These are phyloP conservation scores for Notiomystis cincta DNA, from an alignment of 2,113 vertebrate genomes.

Conservation along the genomic window DNA sequence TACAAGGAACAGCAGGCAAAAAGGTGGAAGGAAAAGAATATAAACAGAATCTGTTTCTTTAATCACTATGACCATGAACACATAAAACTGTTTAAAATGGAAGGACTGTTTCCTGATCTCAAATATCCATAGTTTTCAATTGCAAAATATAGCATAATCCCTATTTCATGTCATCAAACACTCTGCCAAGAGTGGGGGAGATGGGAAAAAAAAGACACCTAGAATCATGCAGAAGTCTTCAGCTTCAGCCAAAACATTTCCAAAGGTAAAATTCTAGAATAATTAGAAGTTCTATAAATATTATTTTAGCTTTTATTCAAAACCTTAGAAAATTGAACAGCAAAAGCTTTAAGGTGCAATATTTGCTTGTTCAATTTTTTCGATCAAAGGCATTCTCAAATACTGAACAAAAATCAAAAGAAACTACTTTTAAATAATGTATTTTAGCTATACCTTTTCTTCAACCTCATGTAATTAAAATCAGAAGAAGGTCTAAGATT, in stretches of 20 bases:
- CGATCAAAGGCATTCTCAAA: background rate
- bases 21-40: background rate
- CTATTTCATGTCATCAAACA: background rate
- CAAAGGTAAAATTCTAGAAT: background rate
- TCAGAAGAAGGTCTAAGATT: background rate
- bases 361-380: background rate
- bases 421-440: background rate
- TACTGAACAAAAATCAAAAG: background rate
- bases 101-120: background rate
- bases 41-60: background rate
- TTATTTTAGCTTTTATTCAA: background rate
- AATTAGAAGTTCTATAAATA: background rate
- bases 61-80: background rate
- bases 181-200: background rate
- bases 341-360: background rate
- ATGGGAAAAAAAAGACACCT: background rate
- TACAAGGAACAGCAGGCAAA: background rate
- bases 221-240: background rate
- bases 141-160: background rate
- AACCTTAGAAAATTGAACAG: background rate
- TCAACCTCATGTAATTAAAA: fast-evolving
- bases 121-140: background rate
- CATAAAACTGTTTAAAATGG: background rate
- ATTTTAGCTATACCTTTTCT: background rate
- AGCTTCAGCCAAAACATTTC: background rate